Evolutionary conservation across 2,888 invertebrate species (phyloP), one percentile per base, ranked within the genome.

Genomic region (Anaspis maculata): DNA sequence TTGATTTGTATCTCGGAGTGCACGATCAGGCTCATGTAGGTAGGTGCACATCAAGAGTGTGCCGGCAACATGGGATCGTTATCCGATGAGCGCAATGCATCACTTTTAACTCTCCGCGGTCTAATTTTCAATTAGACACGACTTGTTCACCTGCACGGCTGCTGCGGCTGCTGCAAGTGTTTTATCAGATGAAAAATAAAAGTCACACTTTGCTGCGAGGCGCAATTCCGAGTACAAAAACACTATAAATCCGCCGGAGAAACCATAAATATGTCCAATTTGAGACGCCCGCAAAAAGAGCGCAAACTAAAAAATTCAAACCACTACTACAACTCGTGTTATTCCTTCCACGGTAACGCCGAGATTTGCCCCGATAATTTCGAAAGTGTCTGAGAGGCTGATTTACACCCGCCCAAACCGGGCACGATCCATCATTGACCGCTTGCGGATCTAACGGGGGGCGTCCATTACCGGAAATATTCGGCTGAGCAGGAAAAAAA

Each of bases 181-280:
- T 25, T 37, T 37, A 37, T 37, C 37, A 28, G 37, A 37, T 37
- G 22, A 15, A 15, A 36, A 32, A 25, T n/a, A 36, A 30, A 29
- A 24, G 11, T 36, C 24, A 27, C 31, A 36, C 32, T 32, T 37
- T 14, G 32, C 37, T 28, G 13, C 28, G 23, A 28, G 37, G 37
- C 27, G 30, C 32, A 28, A 32, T 35, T 26, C 24, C 19, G 33
- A 31, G 44, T 42, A 51, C 49, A 53, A 52, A 51, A 53, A 53
- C 51, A 51, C 49, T 32, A 52, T 53, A 53, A 53, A 53, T 53
- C 34, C 40, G 35, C 34, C 12, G 19, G 23, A 39, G 46, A 45
- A 37, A 40, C 50, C 46, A 51, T 52, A 51, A 52, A 52, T 48
- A 49, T 44, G 49, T 52, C 51, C 41, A 34, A 44, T 45, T 47